Percentiles rank a stretch among this genome's conserved stretches.
phyloP scores from a whole-genome alignment of 2,797 vertebrate genomes.

The Dendrocincla tyrannina region DNA sequence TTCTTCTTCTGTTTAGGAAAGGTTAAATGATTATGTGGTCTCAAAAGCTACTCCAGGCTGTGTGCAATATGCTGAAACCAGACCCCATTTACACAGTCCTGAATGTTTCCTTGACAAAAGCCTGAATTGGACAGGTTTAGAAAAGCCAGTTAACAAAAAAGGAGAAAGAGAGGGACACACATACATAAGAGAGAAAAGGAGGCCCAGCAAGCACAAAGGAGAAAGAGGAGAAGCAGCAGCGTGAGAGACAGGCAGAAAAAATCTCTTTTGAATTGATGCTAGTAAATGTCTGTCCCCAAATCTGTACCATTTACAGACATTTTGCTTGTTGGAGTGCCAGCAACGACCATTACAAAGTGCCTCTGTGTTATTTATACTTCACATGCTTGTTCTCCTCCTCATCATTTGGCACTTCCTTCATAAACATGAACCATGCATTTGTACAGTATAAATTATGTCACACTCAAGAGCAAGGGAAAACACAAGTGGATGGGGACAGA shows the following conservation, averaged over 20 bases:
- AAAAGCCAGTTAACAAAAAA: slow-evolving; percentile 35
- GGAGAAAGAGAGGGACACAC: neutral
- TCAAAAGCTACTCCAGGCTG: slow-evolving; percentile 30
- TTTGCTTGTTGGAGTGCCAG: slow-evolving; percentile 45
- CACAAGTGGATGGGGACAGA: slow-evolving; percentile 4
- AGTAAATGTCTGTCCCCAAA: neutral
- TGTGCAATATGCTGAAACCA: slow-evolving; percentile 43
- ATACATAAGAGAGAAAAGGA: neutral
- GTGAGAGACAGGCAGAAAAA: neutral
- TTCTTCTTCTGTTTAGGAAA: slow-evolving; percentile 7
- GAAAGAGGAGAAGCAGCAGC: neutral
- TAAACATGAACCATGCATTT: slow-evolving; percentile 15
- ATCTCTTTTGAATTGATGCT: neutral
- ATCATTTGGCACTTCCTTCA: slow-evolving; percentile 28
- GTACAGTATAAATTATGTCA: slow-evolving; percentile 31
- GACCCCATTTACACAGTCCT: slow-evolving; percentile 54
- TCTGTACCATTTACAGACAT: slow-evolving; percentile 24
- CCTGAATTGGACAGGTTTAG: slow-evolving; percentile 38
- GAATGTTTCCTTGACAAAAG: slow-evolving; percentile 55
- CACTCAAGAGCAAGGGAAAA: slow-evolving; percentile 11
- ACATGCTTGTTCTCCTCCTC: slow-evolving; percentile 20
- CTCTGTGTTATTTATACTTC: slow-evolving; percentile 35
- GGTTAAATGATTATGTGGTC: slow-evolving; percentile 36
- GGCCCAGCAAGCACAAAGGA: neutral
- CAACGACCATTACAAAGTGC: slow-evolving; percentile 18